Evolutionary conservation across 53 echinoderm and acorn worm species (phyloP).

Genomic region (Henricia sp.): DNA sequence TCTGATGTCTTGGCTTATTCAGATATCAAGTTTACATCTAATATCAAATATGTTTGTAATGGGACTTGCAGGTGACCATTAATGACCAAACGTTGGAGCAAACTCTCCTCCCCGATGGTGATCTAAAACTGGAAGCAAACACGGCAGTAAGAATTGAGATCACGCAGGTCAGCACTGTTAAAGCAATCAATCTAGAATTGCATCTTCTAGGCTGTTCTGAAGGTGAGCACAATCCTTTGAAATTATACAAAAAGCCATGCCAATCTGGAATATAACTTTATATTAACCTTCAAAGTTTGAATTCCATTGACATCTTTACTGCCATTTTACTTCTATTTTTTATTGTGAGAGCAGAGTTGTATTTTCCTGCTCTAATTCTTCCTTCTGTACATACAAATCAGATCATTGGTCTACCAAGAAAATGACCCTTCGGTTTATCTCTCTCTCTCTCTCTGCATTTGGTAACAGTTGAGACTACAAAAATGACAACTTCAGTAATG

Average conservation of each 20-base stretch:
- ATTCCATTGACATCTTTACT: too few relatives aligned
- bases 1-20: too few relatives aligned
- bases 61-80: neutral
- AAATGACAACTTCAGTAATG: slow-evolving; percentile 5
- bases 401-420: too few relatives aligned
- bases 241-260: neutral
- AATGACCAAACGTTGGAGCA: neutral
- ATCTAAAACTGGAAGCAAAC: neutral
- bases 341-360: neutral
- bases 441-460: neutral
- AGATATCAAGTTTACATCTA: too few relatives aligned
- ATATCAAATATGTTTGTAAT: too few relatives aligned
- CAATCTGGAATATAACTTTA: too few relatives aligned
- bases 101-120: neutral
- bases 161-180: neutral
- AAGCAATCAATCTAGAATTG: neutral
- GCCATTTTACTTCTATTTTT: neutral
- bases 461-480: neutral
- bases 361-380: too few relatives aligned
- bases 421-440: too few relatives aligned
- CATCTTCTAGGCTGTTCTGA: slow-evolving; percentile 20
- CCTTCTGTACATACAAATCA: too few relatives aligned
- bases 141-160: neutral
- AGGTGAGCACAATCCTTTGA: neutral
- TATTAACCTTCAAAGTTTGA: too few relatives aligned